phyloP scores from a whole-genome alignment of 2,113 vertebrate species.

The Collichthys lucidus region DNA sequence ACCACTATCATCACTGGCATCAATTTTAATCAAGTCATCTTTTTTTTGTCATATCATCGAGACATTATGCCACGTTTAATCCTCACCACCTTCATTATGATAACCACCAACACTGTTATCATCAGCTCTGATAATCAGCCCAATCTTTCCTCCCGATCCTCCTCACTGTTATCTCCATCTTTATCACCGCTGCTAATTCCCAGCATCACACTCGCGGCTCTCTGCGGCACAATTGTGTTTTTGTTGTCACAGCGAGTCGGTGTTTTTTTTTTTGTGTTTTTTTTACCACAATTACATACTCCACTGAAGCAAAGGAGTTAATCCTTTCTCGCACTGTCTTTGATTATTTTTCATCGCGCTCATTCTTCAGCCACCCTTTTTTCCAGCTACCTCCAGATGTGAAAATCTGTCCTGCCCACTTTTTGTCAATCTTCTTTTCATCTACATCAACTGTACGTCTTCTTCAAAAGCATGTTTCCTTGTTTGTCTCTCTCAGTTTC shows the following conservation, averaged over 20 bases:
- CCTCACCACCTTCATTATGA: constrained; percentile 75
- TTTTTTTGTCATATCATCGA: constrained; percentile 65
- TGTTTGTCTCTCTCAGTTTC: neutral
- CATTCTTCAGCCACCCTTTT: constrained; percentile 58
- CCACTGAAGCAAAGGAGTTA: constrained; percentile 79
- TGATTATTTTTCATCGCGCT: constrained; percentile 78
- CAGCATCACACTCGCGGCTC: constrained; percentile 44
- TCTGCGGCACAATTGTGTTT: constrained; percentile 71
- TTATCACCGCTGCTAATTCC: constrained; percentile 68
- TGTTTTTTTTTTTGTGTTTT: constrained; percentile 29
- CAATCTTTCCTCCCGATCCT: constrained; percentile 66
- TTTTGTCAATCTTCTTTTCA: constrained; percentile 11
- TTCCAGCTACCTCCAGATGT: constrained; percentile 20
- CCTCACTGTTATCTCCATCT: constrained; percentile 66
- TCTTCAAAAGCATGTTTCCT: constrained; percentile 24
- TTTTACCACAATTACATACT: constrained; percentile 80
- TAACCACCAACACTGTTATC: constrained; percentile 76
- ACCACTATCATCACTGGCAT: constrained; percentile 66
- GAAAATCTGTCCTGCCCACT: constrained; percentile 19
- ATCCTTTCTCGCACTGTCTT: constrained; percentile 75
- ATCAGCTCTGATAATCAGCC: constrained; percentile 74
- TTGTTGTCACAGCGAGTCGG: constrained; percentile 67
- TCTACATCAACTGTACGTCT: neutral
- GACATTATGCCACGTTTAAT: constrained; percentile 71
- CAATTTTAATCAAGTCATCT: constrained; percentile 79